Percentiles rank a stretch among this genome's conserved stretches.
These are phyloP conservation scores for Rhombomys opimus DNA, from an alignment of 2,113 vertebrate genomes.

Conservation along the genomic window DNA sequence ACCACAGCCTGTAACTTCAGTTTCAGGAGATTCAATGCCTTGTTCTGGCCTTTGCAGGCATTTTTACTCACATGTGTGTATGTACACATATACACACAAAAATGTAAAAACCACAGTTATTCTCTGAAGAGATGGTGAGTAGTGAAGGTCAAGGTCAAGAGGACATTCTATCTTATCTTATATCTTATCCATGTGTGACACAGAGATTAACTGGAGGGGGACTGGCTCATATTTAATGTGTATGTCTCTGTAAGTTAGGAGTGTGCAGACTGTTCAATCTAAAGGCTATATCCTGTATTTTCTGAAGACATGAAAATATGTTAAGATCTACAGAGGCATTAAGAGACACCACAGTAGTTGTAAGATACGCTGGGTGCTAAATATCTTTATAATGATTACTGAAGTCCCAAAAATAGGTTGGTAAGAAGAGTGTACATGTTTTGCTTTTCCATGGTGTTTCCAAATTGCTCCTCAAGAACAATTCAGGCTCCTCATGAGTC, in stretches of 20 bases:
- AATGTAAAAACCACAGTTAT: not conserved
- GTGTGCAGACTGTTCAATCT: not conserved
- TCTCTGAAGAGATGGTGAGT: not conserved
- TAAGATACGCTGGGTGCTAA: not conserved
- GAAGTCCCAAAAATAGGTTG: constrained; percentile 7
- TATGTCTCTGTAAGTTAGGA: not conserved
- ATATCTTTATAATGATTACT: not conserved
- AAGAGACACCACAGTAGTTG: not conserved
- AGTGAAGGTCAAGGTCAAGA: not conserved
- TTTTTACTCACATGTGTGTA: not conserved
- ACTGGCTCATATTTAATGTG: not conserved
- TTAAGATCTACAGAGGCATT: not conserved
- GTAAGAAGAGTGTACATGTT: not conserved
- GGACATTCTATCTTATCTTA: not conserved
- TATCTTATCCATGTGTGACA: not conserved
- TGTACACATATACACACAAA: not conserved
- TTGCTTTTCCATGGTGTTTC: constrained; percentile 39
- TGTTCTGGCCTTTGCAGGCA: not conserved
- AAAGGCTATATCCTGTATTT: not conserved
- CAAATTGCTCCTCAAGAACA: not conserved
- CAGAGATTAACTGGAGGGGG: constrained; percentile 5
- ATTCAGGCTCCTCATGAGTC: not conserved
- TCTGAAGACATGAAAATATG: not conserved
- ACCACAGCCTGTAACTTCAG: too few species aligned
- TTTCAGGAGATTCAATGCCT: not conserved